These are phyloP conservation scores for Sesia bembeciformis DNA, from an alignment of 2,888 invertebrate species.

Conservation along the genomic window DNA sequence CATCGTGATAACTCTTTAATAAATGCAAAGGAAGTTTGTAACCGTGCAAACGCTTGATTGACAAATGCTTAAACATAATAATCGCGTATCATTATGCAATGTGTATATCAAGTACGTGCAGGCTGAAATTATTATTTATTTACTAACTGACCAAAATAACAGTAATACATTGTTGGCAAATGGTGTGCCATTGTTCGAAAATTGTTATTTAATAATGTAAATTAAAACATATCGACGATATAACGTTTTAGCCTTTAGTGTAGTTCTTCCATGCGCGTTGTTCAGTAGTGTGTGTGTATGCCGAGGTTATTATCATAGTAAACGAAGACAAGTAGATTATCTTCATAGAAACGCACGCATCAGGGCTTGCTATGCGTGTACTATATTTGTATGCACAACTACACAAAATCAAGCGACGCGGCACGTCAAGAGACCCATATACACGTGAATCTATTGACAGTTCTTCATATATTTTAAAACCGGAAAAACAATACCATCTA, in stretches of 20 bases:
- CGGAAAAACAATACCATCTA: too few relatives aligned
- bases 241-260: constrained; percentile 69
- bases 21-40: too few relatives aligned
- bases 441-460: too few relatives aligned
- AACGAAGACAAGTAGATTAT: too few relatives aligned
- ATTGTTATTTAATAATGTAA: constrained; percentile 57
- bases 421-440: too few relatives aligned
- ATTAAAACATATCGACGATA: constrained; percentile 66
- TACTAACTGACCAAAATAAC: constrained; percentile 34
- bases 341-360: too few relatives aligned
- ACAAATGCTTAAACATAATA: neutral
- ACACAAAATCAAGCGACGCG: too few relatives aligned
- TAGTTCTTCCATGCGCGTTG: constrained; percentile 69
- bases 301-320: neutral
- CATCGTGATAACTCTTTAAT: too few relatives aligned
- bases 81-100: constrained; percentile 1
- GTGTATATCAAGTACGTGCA: neutral
- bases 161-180: constrained; percentile 34
- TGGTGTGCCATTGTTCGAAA: constrained; percentile 60
- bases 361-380: too few relatives aligned
- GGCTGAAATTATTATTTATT: constrained; percentile 14
- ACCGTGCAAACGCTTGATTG: too few relatives aligned
- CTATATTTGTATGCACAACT: too few relatives aligned
- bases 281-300: constrained; percentile 44
- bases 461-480: too few relatives aligned